Percentiles rank a stretch among this genome's conserved stretches.
These are phyloP conservation scores for Rhynchotus rufescens DNA, from an alignment of 2,797 vertebrate genomes.

Conservation along the genomic window DNA sequence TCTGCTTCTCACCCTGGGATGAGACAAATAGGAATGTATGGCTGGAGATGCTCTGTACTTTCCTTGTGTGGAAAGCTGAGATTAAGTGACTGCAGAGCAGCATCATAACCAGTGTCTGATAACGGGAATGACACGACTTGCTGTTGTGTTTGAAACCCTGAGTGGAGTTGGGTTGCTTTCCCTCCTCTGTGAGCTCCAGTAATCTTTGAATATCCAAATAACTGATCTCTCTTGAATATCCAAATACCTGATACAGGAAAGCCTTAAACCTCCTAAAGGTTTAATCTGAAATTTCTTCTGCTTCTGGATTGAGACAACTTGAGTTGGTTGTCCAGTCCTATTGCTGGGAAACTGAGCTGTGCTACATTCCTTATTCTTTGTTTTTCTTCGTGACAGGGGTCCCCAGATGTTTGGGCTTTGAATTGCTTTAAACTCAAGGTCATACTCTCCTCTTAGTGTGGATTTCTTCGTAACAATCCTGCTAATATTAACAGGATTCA, in stretches of 20 bases:
- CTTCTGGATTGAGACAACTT: not conserved
- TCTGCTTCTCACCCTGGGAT: not conserved
- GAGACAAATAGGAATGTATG: not conserved
- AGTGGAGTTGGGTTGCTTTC: not conserved
- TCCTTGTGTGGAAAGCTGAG: not conserved
- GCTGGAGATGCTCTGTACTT: not conserved
- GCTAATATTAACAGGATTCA: not conserved
- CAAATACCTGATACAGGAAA: not conserved
- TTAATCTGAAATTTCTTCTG: not conserved
- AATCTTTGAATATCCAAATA: not conserved
- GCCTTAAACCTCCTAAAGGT: not conserved
- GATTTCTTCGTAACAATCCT: not conserved
- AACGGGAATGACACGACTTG: not conserved
- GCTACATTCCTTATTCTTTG: not conserved
- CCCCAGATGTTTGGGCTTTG: not conserved
- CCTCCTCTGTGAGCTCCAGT: not conserved
- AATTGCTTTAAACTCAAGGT: not conserved
- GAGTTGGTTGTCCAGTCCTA: not conserved
- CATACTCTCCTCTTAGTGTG: not conserved
- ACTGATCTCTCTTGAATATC: not conserved
- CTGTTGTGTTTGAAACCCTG: not conserved
- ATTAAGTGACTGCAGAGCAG: not conserved
- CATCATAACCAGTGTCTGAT: not conserved
- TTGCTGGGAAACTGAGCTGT: not conserved
- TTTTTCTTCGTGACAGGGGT: not conserved